Percentiles rank a stretch among this genome's conserved stretches.
Conservation (phyloP, 37 sponge, comb jelly and placozoan genomes). For the Chondrilla cf. caribensis region DNA sequence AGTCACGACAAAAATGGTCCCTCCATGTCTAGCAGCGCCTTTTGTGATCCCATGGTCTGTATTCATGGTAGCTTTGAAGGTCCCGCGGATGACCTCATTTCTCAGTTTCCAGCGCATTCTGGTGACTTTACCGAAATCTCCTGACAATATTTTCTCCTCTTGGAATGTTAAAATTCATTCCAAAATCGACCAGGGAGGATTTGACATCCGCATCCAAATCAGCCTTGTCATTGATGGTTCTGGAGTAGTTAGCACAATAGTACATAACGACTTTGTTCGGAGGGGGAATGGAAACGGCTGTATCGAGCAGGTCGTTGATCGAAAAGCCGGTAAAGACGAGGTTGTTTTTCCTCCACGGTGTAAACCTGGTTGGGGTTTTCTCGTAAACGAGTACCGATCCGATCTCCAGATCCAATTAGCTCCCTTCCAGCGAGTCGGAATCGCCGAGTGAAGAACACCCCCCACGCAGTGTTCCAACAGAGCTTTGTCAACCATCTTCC, state of each 20-base stretch:
- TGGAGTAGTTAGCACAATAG: background rate
- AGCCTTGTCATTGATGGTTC: constrained; percentile 18
- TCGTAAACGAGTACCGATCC: constrained; percentile 57
- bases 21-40: constrained; percentile 46
- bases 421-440: constrained; percentile 47
- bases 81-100: background rate
- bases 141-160: constrained; percentile 28
- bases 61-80: constrained; percentile 15
- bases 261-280: background rate
- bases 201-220: constrained; percentile 44
- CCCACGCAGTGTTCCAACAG: constrained; percentile 51
- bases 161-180: constrained; percentile 21
- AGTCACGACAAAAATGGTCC: constrained; percentile 48
- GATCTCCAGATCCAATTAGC: constrained; percentile 47
- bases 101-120: constrained; percentile 32
- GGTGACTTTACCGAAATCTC: constrained; percentile 55
- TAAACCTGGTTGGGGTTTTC: constrained; percentile 44
- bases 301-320: constrained; percentile 36
- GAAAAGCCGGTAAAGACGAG: constrained; percentile 52
- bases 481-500: constrained; percentile 27
- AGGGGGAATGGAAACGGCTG: background rate
- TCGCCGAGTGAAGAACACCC: constrained; percentile 31
- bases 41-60: constrained; percentile 44
- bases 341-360: constrained; percentile 49
- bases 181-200: constrained; percentile 13